These are phyloP conservation scores for Masticophis lateralis DNA, from an alignment of 2,797 vertebrate species.

Conservation along the genomic window DNA sequence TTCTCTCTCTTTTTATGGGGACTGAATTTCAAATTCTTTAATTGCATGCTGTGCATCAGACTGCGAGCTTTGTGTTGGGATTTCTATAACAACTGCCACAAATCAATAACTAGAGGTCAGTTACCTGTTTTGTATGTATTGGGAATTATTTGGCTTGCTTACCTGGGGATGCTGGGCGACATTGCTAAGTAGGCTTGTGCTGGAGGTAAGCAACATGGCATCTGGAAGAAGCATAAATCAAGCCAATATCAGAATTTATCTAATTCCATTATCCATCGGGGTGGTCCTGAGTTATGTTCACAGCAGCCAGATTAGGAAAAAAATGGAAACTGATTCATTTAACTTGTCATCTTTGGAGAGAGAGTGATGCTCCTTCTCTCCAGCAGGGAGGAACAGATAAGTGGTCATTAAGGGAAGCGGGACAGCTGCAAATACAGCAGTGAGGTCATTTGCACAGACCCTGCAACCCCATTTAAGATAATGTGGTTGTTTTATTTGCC, in stretches of 20 bases:
- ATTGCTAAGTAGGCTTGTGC: background rate
- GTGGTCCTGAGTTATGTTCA: background rate
- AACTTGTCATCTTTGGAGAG: conserved; percentile 12
- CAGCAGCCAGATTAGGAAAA: conserved; percentile 7
- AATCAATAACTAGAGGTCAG: background rate
- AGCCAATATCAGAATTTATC: background rate
- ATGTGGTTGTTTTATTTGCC: conserved; percentile 59
- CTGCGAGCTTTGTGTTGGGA: background rate
- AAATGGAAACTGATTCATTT: background rate
- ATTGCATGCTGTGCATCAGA: background rate
- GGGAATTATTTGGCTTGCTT: background rate
- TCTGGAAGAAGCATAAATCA: background rate
- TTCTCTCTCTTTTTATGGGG: background rate
- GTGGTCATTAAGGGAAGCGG: conserved; percentile 38
- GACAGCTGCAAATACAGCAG: conserved; percentile 45
- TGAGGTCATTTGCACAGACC: conserved; percentile 45
- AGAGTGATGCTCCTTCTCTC: background rate
- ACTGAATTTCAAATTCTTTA: background rate
- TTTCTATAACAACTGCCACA: background rate
- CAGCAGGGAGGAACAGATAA: conserved; percentile 30
- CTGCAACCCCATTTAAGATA: conserved; percentile 38
- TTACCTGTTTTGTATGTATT: background rate
- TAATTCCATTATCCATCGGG: background rate
- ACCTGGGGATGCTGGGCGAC: background rate
- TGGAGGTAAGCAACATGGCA: background rate